Evolutionary conservation across 2,113 vertebrate genomes (phyloP).

Genomic region (Australoheros scitulus): DNA sequence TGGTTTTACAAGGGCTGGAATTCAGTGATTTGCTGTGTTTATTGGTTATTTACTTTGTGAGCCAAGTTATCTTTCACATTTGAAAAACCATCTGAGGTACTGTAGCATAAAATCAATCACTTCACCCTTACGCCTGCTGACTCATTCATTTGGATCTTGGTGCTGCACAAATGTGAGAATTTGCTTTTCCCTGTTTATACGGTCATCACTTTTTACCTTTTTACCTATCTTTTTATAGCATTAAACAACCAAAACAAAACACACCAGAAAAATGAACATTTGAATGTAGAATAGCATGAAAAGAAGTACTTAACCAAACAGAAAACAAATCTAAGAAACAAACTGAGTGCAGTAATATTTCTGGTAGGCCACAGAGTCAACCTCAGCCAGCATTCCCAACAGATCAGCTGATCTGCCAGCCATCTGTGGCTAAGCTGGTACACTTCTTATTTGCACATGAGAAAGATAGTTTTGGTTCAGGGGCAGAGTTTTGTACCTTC

Average conservation of each 20-base stretch:
- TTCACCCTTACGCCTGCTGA: not conserved
- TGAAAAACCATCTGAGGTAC: not conserved
- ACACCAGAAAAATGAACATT: not conserved
- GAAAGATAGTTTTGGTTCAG: not conserved
- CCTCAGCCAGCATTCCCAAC: not conserved
- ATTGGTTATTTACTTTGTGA: not conserved
- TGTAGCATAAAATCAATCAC: not conserved
- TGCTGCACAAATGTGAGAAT: not conserved
- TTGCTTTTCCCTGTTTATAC: not conserved
- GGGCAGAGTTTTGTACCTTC: not conserved
- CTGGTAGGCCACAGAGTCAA: not conserved
- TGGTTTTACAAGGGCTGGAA: not conserved
- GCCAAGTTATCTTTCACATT: not conserved
- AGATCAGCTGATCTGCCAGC: not conserved
- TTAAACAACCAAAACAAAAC: not conserved
- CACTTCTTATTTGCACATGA: not conserved
- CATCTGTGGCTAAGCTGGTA: not conserved
- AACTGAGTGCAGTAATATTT: not conserved
- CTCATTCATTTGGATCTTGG: not conserved
- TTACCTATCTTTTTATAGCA: fast-evolving
- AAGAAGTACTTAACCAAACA: not conserved
- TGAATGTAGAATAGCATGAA: not conserved
- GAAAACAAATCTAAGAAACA: not conserved
- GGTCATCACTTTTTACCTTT: not conserved
- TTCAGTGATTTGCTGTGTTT: slow-evolving; percentile 2